A percentile compares a stretch with the other conserved stretches of the same genome.
These are phyloP conservation scores for Pithys albifrons DNA, from an alignment of 2,113 vertebrate species.

Conservation along the genomic window DNA sequence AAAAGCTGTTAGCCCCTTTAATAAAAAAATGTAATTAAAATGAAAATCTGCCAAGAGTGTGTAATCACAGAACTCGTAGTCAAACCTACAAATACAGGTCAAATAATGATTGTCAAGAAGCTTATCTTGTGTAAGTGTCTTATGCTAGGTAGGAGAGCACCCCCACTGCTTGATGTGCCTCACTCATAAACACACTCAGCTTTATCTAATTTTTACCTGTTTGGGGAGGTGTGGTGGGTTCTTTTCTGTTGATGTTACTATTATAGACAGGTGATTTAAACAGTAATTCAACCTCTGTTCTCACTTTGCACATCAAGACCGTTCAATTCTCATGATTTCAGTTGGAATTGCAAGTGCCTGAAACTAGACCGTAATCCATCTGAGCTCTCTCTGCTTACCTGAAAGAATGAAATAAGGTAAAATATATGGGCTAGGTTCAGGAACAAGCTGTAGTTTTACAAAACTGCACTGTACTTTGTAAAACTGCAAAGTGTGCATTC, in stretches of 20 bases:
- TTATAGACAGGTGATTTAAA: background rate
- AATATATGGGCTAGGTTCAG: background rate
- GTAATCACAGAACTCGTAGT: background rate
- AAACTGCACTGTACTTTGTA: background rate
- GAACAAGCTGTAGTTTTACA: background rate
- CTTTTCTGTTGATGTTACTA: background rate
- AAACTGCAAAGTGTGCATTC: background rate
- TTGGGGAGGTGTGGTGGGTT: accelerated
- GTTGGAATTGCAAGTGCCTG: background rate
- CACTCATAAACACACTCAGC: background rate
- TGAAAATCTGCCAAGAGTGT: constrained; percentile 16
- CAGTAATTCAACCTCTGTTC: background rate
- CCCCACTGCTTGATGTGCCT: background rate
- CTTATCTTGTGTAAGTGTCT: background rate
- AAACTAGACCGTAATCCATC: background rate
- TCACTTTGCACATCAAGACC: background rate
- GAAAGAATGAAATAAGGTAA: background rate
- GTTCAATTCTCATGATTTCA: background rate
- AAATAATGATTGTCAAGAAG: constrained; percentile 12
- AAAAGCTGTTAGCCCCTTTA: constrained; percentile 19
- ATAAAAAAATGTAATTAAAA: constrained; percentile 60
- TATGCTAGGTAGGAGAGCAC: background rate
- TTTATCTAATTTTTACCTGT: background rate
- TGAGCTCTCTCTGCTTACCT: background rate
- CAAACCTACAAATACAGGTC: background rate